Conservation (phyloP, 2,113 vertebrate species). For the Serinus canaria region DNA sequence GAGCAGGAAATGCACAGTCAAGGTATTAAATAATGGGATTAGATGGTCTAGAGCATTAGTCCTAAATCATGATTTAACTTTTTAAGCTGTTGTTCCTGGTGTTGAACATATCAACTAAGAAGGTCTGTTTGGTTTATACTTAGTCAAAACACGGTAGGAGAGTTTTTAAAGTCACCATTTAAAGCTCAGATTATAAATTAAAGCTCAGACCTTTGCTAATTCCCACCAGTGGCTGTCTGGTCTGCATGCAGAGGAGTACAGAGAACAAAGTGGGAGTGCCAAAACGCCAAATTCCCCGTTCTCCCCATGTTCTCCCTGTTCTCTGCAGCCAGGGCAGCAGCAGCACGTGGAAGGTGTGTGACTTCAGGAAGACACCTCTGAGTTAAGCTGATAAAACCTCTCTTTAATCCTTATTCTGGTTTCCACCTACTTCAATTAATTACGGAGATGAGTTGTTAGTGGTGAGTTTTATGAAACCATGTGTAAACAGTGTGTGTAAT, state of each 20-base stretch:
- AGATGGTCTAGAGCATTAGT: neutral
- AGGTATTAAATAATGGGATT: neutral
- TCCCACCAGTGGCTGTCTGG: neutral
- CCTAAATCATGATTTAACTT: neutral
- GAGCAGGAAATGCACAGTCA: neutral
- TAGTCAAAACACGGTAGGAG: neutral
- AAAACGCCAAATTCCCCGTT: neutral
- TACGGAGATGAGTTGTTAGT: neutral
- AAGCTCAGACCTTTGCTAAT: neutral
- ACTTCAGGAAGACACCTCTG: neutral
- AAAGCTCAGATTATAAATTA: neutral
- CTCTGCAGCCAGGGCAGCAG: neutral
- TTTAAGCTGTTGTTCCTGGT: neutral
- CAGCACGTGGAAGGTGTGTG: neutral
- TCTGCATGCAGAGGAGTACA: accelerated
- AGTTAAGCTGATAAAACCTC: neutral
- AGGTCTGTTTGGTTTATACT: neutral
- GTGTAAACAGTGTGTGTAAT: neutral
- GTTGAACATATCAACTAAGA: neutral
- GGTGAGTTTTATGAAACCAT: neutral
- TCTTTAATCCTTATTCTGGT: neutral
- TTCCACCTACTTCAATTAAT: neutral
- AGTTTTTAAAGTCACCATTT: neutral
- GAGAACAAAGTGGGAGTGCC: neutral
- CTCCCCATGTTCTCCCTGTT: neutral